Evolutionary conservation across 64 coral and sea anemone species (phyloP).

Genomic region (Dendronephthya gigantea): DNA sequence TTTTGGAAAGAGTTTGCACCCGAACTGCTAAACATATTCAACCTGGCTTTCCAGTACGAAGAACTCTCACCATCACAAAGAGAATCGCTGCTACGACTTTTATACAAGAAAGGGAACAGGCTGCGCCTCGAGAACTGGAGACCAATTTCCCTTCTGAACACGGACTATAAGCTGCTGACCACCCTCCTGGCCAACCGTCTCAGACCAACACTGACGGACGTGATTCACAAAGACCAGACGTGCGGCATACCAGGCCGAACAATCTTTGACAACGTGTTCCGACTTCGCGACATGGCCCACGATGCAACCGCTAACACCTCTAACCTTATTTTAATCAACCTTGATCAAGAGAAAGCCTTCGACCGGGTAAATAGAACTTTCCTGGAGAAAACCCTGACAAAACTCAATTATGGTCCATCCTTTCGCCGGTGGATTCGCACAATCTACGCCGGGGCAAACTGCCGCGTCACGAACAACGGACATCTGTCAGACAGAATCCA

Average conservation of each 20-base stretch:
- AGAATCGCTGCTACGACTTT: background rate
- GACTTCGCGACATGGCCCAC: too few species aligned
- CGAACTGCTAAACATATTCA: background rate
- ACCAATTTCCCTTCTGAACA: conserved; percentile 33
- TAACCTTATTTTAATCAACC: background rate
- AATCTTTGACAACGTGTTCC: too few species aligned
- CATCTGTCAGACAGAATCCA: background rate
- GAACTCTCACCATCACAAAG: background rate
- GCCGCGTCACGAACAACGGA: background rate
- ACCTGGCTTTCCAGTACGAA: background rate
- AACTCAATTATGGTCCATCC: background rate
- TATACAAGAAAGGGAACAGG: background rate
- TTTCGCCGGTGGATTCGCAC: background rate
- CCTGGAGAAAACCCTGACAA: background rate
- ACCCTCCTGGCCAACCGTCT: conserved; percentile 16
- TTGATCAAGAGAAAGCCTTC: background rate
- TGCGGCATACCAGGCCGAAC: background rate
- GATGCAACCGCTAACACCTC: background rate
- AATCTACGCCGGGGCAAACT: background rate
- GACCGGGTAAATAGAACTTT: background rate
- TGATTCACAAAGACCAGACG: conserved; percentile 27
- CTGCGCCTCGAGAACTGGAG: conserved; percentile 25
- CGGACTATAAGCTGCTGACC: conserved; percentile 45
- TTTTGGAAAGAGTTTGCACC: background rate
- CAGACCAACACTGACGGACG: background rate